These are phyloP conservation scores for Dugesia japonica DNA, from an alignment of 2,888 invertebrate species.

Conservation along the genomic window DNA sequence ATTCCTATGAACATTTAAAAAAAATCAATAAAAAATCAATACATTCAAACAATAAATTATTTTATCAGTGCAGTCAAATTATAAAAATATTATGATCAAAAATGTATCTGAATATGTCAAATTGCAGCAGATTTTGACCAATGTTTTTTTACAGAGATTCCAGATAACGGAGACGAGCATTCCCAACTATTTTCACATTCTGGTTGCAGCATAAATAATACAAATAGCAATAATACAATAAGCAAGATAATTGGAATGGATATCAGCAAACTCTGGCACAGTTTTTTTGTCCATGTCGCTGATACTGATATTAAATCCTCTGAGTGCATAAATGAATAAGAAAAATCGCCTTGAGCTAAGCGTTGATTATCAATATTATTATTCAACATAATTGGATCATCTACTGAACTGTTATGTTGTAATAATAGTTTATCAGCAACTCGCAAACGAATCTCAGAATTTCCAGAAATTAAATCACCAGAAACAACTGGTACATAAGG, in stretches of 20 bases:
- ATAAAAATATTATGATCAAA: too few relatives aligned
- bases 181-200: background rate
- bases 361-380: background rate
- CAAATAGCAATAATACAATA: background rate
- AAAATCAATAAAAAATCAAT: too few relatives aligned
- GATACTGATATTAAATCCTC: background rate
- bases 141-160: conserved; percentile 7
- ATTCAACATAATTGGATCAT: background rate
- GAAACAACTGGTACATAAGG: background rate
- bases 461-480: background rate
- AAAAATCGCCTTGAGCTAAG: background rate
- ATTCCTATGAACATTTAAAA: too few relatives aligned
- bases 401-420: background rate
- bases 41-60: too few relatives aligned
- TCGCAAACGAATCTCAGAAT: background rate
- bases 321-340: background rate
- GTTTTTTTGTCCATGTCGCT: background rate
- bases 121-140: background rate
- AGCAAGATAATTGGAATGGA: background rate
- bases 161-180: background rate
- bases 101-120: too few relatives aligned
- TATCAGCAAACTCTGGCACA: background rate
- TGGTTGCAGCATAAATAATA: background rate
- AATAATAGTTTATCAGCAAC: background rate
- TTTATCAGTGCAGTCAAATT: too few relatives aligned